Conservation (phyloP, 2,797 vertebrate genomes). For the Anguilla pacifica region DNA sequence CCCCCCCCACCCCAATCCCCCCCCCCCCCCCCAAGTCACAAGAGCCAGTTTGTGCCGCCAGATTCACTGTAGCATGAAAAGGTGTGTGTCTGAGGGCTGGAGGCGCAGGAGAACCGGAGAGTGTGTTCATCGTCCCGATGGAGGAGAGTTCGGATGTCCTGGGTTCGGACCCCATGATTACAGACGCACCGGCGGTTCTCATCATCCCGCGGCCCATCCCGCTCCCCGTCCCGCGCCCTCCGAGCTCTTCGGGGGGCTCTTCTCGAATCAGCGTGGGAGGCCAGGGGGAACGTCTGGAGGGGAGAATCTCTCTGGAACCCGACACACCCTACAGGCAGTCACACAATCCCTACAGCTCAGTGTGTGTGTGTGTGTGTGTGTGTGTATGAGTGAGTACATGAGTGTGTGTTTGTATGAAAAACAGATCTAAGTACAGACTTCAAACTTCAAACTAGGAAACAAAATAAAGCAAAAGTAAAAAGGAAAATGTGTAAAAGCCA, state of each 20-base stretch:
- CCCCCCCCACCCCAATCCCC: no score
- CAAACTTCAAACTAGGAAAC: neutral
- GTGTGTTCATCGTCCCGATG: neutral
- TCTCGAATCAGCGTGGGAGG: neutral
- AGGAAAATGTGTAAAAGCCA: conserved; percentile 34
- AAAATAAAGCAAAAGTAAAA: neutral
- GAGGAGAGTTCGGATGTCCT: neutral
- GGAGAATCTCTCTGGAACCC: neutral
- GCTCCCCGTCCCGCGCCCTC: neutral
- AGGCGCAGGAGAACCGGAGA: neutral
- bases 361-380: neutral
- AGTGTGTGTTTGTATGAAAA: neutral
- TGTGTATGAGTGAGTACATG: no score
- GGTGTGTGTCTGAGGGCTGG: neutral
- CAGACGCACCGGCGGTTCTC: neutral
- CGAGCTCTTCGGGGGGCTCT: neutral
- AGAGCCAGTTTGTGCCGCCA: neutral
- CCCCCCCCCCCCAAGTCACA: no score
- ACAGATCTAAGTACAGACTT: neutral
- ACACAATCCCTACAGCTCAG: neutral
- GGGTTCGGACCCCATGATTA: neutral
- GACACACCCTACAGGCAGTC: neutral
- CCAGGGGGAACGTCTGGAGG: neutral
- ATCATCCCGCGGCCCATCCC: no score
- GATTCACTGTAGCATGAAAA: neutral